Evolutionary conservation across 2,113 vertebrate species (phyloP).

Genomic region (Drymodes brunneopygia): DNA sequence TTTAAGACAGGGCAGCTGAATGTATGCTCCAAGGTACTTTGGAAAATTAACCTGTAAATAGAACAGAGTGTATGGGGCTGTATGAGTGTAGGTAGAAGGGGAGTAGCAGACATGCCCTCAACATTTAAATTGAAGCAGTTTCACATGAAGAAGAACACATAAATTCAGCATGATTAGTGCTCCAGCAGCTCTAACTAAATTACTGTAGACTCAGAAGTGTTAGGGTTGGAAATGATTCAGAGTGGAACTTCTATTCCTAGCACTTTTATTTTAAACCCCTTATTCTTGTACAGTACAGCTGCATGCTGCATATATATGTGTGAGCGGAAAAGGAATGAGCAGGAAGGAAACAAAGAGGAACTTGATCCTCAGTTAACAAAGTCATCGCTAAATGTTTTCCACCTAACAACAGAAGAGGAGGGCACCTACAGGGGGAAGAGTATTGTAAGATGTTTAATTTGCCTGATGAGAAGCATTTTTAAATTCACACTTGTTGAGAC

Average conservation of each 20-base stretch:
- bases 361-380: background rate
- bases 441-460: background rate
- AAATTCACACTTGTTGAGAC: background rate
- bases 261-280: background rate
- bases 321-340: background rate
- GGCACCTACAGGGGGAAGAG: background rate
- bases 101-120: background rate
- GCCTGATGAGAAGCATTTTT: background rate
- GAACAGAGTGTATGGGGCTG: background rate
- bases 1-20: background rate
- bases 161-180: background rate
- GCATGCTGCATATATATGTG: fast-evolving
- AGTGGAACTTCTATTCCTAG: background rate
- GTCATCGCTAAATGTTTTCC: background rate
- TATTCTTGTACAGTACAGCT: background rate
- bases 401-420: background rate
- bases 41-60: background rate
- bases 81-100: background rate
- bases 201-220: constrained; percentile 22
- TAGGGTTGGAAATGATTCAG: background rate
- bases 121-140: background rate
- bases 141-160: background rate
- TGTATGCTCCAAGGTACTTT: background rate
- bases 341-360: constrained; percentile 20
- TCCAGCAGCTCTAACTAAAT: constrained; percentile 23